phyloP scores from a whole-genome alignment of 2,113 vertebrate species.

The Benitochromis conjunctus region DNA sequence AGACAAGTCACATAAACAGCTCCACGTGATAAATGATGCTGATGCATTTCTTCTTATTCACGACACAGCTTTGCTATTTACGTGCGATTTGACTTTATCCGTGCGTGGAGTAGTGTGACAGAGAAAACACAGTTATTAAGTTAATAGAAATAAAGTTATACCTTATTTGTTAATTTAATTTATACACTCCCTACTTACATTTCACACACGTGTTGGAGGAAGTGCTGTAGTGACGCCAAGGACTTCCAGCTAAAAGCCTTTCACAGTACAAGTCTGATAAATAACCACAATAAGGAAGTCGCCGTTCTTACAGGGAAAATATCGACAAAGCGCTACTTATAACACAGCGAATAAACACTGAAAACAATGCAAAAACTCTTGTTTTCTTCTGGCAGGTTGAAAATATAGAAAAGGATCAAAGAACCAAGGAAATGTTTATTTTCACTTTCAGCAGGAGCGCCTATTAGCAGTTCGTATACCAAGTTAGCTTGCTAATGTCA shows the following conservation, averaged over 20 bases:
- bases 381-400: neutral
- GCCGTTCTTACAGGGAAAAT: neutral
- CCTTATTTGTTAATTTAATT: neutral
- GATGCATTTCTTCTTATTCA: neutral
- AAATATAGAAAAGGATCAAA: neutral
- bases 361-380: neutral
- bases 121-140: neutral
- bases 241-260: neutral
- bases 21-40: neutral
- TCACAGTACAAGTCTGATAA: neutral
- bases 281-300: conserved; percentile 3
- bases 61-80: neutral
- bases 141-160: neutral
- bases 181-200: neutral
- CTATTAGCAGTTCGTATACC: neutral
- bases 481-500: neutral
- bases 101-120: neutral
- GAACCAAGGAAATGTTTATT: neutral
- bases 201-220: neutral
- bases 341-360: neutral
- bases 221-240: neutral
- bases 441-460: neutral
- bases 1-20: neutral
- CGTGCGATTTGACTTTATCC: neutral
- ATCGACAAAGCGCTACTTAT: neutral